Conservation (phyloP, 2,797 vertebrate genomes). For the Schizopygopsis malacanthus region DNA sequence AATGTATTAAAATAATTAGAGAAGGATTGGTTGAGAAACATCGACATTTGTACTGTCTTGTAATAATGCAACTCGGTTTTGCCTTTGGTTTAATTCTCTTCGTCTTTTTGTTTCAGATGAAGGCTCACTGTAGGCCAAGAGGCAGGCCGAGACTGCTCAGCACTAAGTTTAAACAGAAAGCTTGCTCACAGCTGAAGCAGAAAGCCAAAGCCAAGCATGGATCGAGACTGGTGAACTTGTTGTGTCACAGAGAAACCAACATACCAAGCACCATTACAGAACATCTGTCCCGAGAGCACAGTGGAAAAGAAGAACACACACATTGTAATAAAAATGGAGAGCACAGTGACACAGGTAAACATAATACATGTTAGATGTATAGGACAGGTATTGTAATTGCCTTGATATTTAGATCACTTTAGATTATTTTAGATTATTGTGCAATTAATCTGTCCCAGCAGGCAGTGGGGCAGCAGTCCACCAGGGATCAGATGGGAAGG, state of each 20-base stretch:
- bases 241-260: slow-evolving; percentile 77
- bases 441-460: slow-evolving; percentile 35
- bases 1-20: not conserved
- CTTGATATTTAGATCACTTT: not conserved
- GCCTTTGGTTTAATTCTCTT: slow-evolving; percentile 4
- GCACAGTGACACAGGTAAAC: slow-evolving; percentile 51
- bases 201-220: slow-evolving; percentile 83
- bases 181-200: slow-evolving; percentile 84
- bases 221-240: slow-evolving; percentile 72
- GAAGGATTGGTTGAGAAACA: not conserved
- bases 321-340: slow-evolving; percentile 56
- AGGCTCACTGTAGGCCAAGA: slow-evolving; percentile 81
- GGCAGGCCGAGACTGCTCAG: slow-evolving; percentile 76
- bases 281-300: slow-evolving; percentile 74
- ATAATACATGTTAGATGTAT: not conserved
- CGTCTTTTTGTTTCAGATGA: slow-evolving; percentile 74
- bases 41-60: not conserved
- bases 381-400: not conserved
- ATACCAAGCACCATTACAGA: slow-evolving; percentile 70
- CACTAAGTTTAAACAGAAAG: slow-evolving; percentile 73
- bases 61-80: not conserved
- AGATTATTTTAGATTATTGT: not conserved
- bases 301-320: slow-evolving; percentile 52
- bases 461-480: slow-evolving; percentile 63
- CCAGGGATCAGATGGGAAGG: slow-evolving; percentile 66